Evolutionary conservation across 2,113 vertebrate species (phyloP), one percentile per base, ranked within the genome.

Genomic region (Hypomesus transpacificus): DNA sequence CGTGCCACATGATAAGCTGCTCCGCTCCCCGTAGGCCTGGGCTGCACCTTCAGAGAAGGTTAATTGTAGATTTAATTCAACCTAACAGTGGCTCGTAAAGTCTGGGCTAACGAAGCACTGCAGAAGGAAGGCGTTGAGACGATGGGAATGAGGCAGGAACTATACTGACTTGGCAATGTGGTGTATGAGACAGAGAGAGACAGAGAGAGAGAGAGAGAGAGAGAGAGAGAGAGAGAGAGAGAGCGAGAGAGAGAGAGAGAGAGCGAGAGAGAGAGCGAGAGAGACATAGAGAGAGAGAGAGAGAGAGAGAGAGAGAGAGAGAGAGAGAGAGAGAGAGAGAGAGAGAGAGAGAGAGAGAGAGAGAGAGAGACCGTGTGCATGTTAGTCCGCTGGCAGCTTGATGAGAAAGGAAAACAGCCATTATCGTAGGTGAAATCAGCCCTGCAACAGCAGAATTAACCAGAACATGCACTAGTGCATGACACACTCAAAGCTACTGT

Each of bases 11-110:
- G 54, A 66, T 71, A 71, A 80, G 71, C 73, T 61, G 60, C 53
- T 66, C 79, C 39, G 56, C 20, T 57, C 52, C 20, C 21, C 17
- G 20, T n/a, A 1, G 62, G 65, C 68, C 57, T n/a, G 75, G 31
- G n/a, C 67, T 71, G 64, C 73, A 58, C 63, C 73, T 69, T 60
- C 20, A 26, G 21, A 16, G 59, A 70, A 76, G 58, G 69, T 73
- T 79, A 82, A 78, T 78, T 75, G 69, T 24, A 68, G 61, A 76
- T 82, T 75, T 76, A 80, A 75, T 80, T 78, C 26, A 4, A 68
- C 64, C 51, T 66, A 79, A 75, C 67, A 77, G 31, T 69, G 52
- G 63, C 73, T 17, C 24, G 20, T 34, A 53, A 20, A 64, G 16
- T 51, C 51, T 70, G 51, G 51, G 28, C 16, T 6, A 64, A 59